Evolutionary conservation across 2,797 vertebrate species (phyloP).

Genomic region (Morelia viridis): DNA sequence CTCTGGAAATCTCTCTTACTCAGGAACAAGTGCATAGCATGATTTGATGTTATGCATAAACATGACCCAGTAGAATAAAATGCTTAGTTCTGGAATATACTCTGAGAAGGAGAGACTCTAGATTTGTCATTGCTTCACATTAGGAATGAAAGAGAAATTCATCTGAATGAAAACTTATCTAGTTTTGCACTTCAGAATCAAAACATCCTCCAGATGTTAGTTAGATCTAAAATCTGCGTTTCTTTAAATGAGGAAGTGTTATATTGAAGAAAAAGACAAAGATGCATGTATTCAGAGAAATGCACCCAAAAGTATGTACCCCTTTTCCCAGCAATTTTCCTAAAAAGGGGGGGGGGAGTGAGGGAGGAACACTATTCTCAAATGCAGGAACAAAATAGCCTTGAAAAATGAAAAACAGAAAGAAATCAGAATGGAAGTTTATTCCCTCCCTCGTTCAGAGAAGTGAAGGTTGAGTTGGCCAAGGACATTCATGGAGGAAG

Average conservation of each 20-base stretch:
- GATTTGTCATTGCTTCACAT: not conserved
- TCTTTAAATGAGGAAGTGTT: not conserved
- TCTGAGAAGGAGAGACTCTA: not conserved
- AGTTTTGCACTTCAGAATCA: not conserved
- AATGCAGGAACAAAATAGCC: not conserved
- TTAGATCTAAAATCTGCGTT: not conserved
- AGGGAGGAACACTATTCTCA: not conserved
- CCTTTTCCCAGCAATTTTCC: not conserved
- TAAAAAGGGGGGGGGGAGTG: not conserved
- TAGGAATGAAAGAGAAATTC: not conserved
- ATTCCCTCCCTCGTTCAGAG: not conserved
- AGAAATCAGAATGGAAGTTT: not conserved
- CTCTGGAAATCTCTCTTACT: not conserved
- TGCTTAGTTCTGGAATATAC: not conserved
- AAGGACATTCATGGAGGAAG: not conserved
- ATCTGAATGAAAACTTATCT: not conserved
- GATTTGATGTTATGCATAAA: not conserved
- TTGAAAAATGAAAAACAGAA: not conserved
- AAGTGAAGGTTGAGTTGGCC: not conserved
- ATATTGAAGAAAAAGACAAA: not conserved
- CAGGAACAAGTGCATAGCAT: not conserved
- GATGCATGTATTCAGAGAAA: not conserved
- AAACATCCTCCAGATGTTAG: not conserved
- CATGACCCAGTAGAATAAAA: not conserved
- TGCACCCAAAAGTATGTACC: not conserved